Evolutionary conservation across 2,113 vertebrate genomes (phyloP).

Genomic region (Motacilla tschutschensis): DNA sequence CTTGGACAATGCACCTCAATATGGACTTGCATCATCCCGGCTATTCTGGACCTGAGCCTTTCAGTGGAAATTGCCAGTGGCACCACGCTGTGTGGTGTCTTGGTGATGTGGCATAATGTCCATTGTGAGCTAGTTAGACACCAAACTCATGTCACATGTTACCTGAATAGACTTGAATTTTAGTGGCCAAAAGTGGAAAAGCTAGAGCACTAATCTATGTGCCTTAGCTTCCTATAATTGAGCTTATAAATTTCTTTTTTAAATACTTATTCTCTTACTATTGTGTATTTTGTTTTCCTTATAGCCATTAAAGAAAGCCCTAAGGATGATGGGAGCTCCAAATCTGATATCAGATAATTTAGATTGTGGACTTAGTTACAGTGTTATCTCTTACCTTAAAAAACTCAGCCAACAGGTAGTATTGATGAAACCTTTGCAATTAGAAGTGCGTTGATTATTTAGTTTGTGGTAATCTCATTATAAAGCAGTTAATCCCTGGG

Average conservation of each 20-base stretch:
- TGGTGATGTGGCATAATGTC: slow-evolving; percentile 25
- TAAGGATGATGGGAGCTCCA: slow-evolving; percentile 88
- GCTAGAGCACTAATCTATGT: slow-evolving; percentile 69
- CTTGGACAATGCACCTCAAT: slow-evolving; percentile 68
- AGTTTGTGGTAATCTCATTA: slow-evolving; percentile 70
- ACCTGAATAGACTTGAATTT: slow-evolving; percentile 50
- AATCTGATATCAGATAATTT: slow-evolving; percentile 87
- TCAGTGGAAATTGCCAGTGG: slow-evolving; percentile 40
- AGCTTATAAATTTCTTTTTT: slow-evolving; percentile 74
- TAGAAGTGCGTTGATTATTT: slow-evolving; percentile 79
- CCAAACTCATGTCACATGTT: slow-evolving; percentile 52
- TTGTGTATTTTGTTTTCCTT: slow-evolving; percentile 83
- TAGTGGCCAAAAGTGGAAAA: slow-evolving; percentile 76
- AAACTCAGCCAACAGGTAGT: slow-evolving; percentile 89
- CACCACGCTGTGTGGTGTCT: not conserved
- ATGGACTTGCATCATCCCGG: slow-evolving; percentile 74
- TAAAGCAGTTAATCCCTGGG: slow-evolving; percentile 53
- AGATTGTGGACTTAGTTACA: slow-evolving; percentile 89
- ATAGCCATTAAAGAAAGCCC: slow-evolving; percentile 88
- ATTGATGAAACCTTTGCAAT: slow-evolving; percentile 82
- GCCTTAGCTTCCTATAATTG: slow-evolving; percentile 77
- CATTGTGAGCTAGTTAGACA: slow-evolving; percentile 38
- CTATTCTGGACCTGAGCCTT: slow-evolving; percentile 60
- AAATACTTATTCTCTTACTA: slow-evolving; percentile 78
- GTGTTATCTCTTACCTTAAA: slow-evolving; percentile 88